Evolutionary conservation across 30 jellyfish, hydroid and myxozoan species (phyloP).

Genomic region (Rhopilema esculentum): DNA sequence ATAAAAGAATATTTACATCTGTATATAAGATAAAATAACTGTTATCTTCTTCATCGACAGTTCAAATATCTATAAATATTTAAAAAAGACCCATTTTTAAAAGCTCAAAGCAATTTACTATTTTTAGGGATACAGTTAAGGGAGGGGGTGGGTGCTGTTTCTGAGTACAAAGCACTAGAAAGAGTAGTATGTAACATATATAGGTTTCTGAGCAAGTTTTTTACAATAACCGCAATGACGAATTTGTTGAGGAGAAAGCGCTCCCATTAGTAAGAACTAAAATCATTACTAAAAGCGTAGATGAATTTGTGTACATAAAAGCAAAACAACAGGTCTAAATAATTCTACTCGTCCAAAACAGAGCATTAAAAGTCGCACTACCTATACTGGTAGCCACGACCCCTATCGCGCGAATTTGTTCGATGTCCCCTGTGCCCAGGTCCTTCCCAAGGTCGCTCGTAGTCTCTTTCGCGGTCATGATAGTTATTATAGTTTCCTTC

Average conservation of each 20-base stretch:
- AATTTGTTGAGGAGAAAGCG: background rate
- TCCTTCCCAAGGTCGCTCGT: conserved; percentile 40
- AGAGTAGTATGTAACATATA: too few species aligned
- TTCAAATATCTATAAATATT: too few species aligned
- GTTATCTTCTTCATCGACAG: too few species aligned
- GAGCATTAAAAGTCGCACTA: conserved; percentile 11
- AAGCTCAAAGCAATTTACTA: too few species aligned
- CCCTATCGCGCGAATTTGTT: conserved; percentile 16
- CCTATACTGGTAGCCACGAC: conserved; percentile 47
- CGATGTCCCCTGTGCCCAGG: conserved; percentile 29
- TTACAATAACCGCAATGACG: too few species aligned
- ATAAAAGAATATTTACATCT: too few species aligned
- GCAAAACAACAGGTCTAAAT: background rate
- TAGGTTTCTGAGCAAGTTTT: too few species aligned
- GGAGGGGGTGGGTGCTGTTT: too few species aligned
- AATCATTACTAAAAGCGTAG: conserved; percentile 23
- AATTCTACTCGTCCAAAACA: background rate
- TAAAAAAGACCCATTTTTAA: too few species aligned
- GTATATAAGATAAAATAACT: too few species aligned
- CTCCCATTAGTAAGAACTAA: background rate
- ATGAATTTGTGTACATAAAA: conserved; percentile 29
- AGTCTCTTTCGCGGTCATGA: conserved; percentile 6
- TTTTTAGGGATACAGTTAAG: too few species aligned
- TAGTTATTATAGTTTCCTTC: conserved; percentile 16
- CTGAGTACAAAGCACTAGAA: too few species aligned